Evolutionary conservation across 1,140 invertebrate genomes (phyloP).

Genomic region (Brachionus paranguensis): DNA sequence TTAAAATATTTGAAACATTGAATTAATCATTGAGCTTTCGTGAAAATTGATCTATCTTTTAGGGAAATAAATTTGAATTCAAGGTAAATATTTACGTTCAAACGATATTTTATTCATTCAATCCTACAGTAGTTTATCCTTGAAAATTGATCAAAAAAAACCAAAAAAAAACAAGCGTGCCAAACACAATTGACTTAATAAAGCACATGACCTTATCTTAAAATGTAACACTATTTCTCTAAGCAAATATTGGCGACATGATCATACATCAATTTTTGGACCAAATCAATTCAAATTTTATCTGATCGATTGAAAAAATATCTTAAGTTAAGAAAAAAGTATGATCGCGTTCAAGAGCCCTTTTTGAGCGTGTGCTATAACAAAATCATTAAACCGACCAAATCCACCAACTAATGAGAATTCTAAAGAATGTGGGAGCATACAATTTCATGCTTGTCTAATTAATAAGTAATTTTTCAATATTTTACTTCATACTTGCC

Average conservation of each 20-base stretch:
- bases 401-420: not conserved
- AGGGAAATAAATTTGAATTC: not conserved
- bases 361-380: not conserved
- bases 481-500: not conserved
- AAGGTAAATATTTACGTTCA: conserved; percentile 3
- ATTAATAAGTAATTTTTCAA: conserved; percentile 14
- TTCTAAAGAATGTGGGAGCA: not conserved
- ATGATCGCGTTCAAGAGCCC: not conserved
- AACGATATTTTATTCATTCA: not conserved
- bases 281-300: not conserved
- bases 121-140: not conserved
- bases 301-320: not conserved
- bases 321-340: not conserved
- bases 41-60: not conserved
- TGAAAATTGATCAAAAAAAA: not conserved
- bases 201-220: not conserved
- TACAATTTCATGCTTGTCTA: not conserved
- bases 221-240: not conserved
- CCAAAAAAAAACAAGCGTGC: not conserved
- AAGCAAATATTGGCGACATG: not conserved
- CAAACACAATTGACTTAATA: conserved; percentile 2
- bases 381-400: not conserved
- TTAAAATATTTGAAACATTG: not conserved
- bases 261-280: not conserved
- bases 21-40: not conserved